Evolutionary conservation across 2,888 invertebrate genomes (phyloP), one percentile per base, ranked within the genome.

Genomic region (Omphaloscelis lunosa): DNA sequence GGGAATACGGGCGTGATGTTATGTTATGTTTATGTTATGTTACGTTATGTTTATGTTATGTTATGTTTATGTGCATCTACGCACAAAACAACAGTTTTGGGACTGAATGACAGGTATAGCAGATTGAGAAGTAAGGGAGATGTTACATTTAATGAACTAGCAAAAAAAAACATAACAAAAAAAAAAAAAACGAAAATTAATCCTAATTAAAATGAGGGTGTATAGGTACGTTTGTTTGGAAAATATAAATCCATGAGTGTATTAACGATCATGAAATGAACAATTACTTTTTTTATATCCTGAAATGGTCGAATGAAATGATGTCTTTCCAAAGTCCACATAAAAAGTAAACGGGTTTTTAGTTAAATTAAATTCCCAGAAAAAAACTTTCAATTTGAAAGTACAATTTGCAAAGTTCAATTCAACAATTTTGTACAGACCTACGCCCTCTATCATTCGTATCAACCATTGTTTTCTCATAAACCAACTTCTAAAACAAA

Each of bases 401-500:
- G 41, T 62, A 53, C 0, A n/a, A n/a, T n/a, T n/a, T n/a, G n/a
- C n/a, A n/a, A n/a, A n/a, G n/a, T n/a, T n/a, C n/a, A n/a, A n/a
- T n/a, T n/a, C 11, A 59, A 67, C 20, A 77, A 66, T 34, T 78
- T 17, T 61, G 27, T 39, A 51, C 12, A 23, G 15, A 76, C 58
- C 12, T 39, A 56, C 20, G 3, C 1, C 29, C 41, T 75, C n/a
- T 45, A 41, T 29, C 23, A 53, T 53, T 53, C n/a, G 7, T 39
- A 39, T 34, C 41, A 39, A 29, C 12, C 15, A 53, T 29, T 59
- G 23, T 82, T 67, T 56, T 62, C 56, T 51, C 66, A 71, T 62
- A 77, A 71, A 53, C 70, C 23, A 72, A 65, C 62, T 27, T 56
- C 9, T 11, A 45, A 75, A 45, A 12, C 23, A 56, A 83, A 85